Evolutionary conservation across 2,797 vertebrate species (phyloP).

Genomic region (Pseudochirops corinnae): DNA sequence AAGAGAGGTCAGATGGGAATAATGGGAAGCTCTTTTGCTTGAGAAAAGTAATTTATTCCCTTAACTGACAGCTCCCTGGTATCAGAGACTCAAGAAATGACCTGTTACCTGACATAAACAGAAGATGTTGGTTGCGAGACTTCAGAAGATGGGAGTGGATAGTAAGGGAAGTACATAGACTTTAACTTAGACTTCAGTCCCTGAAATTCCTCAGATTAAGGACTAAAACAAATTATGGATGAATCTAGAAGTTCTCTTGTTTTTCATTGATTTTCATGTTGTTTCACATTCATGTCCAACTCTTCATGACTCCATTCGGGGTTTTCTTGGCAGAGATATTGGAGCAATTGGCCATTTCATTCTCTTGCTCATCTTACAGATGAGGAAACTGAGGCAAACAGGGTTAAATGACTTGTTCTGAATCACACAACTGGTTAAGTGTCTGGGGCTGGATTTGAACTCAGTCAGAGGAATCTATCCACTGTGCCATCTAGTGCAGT

Average conservation of each 20-base stretch:
- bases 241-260: not conserved
- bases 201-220: constrained; percentile 57
- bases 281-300: too few species aligned
- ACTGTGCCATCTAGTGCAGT: not conserved
- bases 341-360: too few species aligned
- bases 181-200: not conserved
- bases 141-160: not conserved
- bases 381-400: too few species aligned
- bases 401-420: too few species aligned
- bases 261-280: too few species aligned
- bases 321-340: too few species aligned
- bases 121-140: constrained; percentile 8
- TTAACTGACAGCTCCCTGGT: not conserved
- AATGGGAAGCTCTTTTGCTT: constrained; percentile 20
- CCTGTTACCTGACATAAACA: not conserved
- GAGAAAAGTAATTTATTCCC: constrained; percentile 47
- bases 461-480: not conserved
- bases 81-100: not conserved
- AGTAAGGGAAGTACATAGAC: not conserved
- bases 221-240: constrained; percentile 44
- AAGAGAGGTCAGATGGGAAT: constrained; percentile 15
- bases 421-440: too few species aligned
- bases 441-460: not conserved
- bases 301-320: too few species aligned
- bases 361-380: too few species aligned